Conservation (phyloP, 1,140 invertebrate genomes). For the Diprion similis region DNA sequence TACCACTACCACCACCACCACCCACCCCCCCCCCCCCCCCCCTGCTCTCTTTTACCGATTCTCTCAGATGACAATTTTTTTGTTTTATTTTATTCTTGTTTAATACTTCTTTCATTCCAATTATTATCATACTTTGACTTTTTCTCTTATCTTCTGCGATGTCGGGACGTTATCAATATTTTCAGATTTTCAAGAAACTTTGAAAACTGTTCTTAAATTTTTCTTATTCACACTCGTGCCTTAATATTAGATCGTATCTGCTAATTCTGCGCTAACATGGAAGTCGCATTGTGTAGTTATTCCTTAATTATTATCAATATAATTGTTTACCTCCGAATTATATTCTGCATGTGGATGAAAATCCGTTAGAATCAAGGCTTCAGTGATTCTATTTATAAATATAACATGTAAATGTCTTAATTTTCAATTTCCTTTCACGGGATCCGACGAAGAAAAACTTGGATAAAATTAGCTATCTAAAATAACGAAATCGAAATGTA, state of each 20-base stretch:
- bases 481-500: neutral
- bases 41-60: neutral
- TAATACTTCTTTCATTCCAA: too few relatives aligned
- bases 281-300: neutral
- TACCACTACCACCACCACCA: too few relatives aligned
- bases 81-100: neutral
- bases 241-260: neutral
- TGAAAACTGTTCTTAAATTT: too few relatives aligned
- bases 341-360: neutral
- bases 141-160: too few relatives aligned
- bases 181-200: too few relatives aligned
- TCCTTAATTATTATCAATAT: neutral
- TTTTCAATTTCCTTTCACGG: neutral
- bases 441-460: neutral
- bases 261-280: neutral
- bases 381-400: neutral
- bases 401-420: too few relatives aligned
- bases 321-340: neutral
- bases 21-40: too few relatives aligned
- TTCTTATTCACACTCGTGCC: slow-evolving; percentile 5
- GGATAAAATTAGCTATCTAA: neutral
- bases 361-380: neutral
- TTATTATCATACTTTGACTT: too few relatives aligned
- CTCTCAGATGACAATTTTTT: neutral
- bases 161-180: too few relatives aligned